Conservation (phyloP, 2,797 vertebrate species). For the Poecilia wingei region DNA sequence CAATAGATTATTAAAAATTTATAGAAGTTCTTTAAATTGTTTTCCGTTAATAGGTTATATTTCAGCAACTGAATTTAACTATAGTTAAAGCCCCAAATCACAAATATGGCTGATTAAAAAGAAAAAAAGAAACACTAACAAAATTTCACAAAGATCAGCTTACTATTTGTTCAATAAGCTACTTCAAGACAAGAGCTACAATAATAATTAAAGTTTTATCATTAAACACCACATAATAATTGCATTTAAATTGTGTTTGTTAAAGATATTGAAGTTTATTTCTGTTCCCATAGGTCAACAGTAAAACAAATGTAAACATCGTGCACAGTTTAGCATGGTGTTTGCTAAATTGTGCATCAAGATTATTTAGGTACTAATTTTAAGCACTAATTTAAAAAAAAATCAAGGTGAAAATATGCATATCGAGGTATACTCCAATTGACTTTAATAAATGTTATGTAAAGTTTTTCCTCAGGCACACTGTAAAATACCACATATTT, state of each 20-base stretch:
- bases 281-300: not conserved
- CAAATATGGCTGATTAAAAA: not conserved
- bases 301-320: not conserved
- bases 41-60: not conserved
- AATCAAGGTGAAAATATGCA: not conserved
- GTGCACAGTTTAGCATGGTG: not conserved
- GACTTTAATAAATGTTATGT: not conserved
- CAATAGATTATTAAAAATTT: not conserved
- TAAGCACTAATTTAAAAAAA: not conserved
- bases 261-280: not conserved
- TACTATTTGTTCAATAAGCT: not conserved
- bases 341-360: not conserved
- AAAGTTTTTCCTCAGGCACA: not conserved
- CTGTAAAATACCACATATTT: not conserved
- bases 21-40: not conserved
- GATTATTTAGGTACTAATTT: not conserved
- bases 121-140: not conserved
- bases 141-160: not conserved
- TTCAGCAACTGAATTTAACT: not conserved
- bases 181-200: not conserved
- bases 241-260: not conserved
- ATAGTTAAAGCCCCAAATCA: not conserved
- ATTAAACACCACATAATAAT: not conserved
- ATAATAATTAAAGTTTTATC: not conserved
- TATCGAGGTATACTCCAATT: not conserved